Conservation (phyloP, 2,888 invertebrate genomes). For the Synanthedon tipuliformis region DNA sequence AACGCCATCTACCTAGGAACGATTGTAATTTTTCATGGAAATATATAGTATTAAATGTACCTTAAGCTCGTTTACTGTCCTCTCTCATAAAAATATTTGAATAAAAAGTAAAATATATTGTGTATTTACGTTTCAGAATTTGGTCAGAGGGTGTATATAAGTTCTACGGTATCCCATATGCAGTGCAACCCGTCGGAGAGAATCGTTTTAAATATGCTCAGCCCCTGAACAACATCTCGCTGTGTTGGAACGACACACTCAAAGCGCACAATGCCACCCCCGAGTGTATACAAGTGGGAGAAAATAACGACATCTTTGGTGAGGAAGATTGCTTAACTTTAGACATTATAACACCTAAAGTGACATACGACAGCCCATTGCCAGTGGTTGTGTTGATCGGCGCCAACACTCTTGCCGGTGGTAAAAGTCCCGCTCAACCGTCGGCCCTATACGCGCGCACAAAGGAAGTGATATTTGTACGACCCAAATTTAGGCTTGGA, state of each 20-base stretch:
- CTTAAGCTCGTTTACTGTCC: no score
- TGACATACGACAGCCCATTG: conserved; percentile 80
- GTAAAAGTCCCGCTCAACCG: conserved; percentile 79
- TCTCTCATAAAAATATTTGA: no score
- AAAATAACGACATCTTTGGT: conserved; percentile 75
- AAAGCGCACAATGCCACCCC: conserved; percentile 75
- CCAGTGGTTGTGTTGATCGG: conserved; percentile 88
- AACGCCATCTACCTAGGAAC: no score
- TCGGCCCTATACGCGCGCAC: conserved; percentile 81
- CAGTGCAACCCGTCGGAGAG: conserved; percentile 76
- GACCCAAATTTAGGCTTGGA: conserved; percentile 86
- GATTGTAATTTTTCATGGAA: no score
- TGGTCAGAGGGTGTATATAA: conserved; percentile 83
- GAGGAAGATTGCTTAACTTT: conserved; percentile 85
- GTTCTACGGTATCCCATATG: conserved; percentile 86
- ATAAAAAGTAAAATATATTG: neutral
- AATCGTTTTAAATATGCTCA: conserved; percentile 79
- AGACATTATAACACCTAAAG: conserved; percentile 85
- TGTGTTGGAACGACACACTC: conserved; percentile 84
- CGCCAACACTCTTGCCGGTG: conserved; percentile 82
- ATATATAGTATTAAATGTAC: no score
- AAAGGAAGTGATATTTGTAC: conserved; percentile 85
- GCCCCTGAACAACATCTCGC: conserved; percentile 73
- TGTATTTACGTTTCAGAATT: conserved; percentile 52
- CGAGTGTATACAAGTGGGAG: conserved; percentile 77